Evolutionary conservation across 2,888 invertebrate genomes (phyloP), one percentile per base, ranked within the genome.

Genomic region (Alloscopus bannaensis): DNA sequence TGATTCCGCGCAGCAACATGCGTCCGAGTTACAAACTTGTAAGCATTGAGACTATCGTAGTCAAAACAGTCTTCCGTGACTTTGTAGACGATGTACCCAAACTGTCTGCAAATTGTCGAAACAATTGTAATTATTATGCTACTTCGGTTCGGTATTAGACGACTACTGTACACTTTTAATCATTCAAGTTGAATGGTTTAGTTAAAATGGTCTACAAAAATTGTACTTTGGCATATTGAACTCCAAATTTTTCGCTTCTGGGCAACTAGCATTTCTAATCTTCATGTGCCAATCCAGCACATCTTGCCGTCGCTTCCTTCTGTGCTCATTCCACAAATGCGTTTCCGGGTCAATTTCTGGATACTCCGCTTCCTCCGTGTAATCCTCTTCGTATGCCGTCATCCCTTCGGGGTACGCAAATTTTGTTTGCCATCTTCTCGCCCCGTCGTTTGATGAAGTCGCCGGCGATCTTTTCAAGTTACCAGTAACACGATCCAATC

Each of bases 191-290:
- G 20, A 57, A n/a, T 24, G 22, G 36, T 31, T n/a, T n/a, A n/a
- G n/a, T n/a, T n/a, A n/a, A n/a, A n/a, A n/a, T n/a, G n/a, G n/a
- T n/a, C n/a, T 52, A 42, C 22, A 1, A 11, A 42, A 20, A 50
- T 31, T 57, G 40, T 81, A 86, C 86, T 80, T 57, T 0, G 94
- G 94, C 92, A 95, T 93, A 87, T 95, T 95, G 26, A 95, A 87
- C 85, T 93, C 94, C 66, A 95, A 92, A 86, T 94, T 90, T 87
- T 96, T 96, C 87, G 95, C 95, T 89, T 96, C 96, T 0, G 95
- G 91, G 0, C 94, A 95, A 73, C 91, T 90, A 13, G 93, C 86
- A 0, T 90, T 88, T 87, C 91, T 90, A 16, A 95, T 91, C 87
- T 91, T 90, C 18, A 92, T 89, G 86, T 92, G 89, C 88, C 90